Conservation (phyloP, 2,888 invertebrate species). For the Synergus gifuensis region DNA sequence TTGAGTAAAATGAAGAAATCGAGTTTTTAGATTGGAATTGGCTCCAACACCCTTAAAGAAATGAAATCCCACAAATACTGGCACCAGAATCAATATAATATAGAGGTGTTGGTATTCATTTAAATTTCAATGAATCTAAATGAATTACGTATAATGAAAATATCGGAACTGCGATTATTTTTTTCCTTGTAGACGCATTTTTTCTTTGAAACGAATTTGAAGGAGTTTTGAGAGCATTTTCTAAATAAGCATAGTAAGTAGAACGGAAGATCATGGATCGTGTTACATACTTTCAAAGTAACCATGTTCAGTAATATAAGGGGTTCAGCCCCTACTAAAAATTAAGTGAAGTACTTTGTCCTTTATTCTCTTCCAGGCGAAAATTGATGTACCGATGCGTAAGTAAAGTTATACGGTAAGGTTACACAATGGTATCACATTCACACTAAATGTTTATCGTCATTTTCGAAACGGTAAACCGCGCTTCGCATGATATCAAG, state of each 20-base stretch:
- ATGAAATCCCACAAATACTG: background rate
- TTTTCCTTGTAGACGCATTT: background rate
- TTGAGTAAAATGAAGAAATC: no score
- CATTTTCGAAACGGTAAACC: no score
- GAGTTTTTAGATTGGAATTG: no score
- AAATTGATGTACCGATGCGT: constrained; percentile 2
- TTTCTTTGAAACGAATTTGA: background rate
- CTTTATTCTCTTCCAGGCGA: constrained; percentile 14
- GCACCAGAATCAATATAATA: background rate
- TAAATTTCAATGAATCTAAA: no score
- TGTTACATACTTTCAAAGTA: constrained; percentile 13
- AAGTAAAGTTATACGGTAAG: background rate
- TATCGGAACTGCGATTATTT: no score
- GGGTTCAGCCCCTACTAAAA: constrained; percentile 21
- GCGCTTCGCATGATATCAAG: no score
- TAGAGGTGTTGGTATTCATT: no score
- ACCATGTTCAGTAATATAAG: constrained; percentile 3
- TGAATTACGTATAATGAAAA: no score
- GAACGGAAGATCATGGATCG: background rate
- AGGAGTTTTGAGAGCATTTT: background rate
- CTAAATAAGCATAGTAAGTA: constrained; percentile 1
- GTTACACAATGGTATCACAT: constrained; percentile 1
- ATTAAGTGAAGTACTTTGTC: constrained; percentile 27
- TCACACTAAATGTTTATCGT: no score
- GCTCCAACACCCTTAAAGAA: background rate